These are phyloP conservation scores for Ctenosaura bakeri DNA, from an alignment of 2,797 vertebrate genomes.

Conservation along the genomic window DNA sequence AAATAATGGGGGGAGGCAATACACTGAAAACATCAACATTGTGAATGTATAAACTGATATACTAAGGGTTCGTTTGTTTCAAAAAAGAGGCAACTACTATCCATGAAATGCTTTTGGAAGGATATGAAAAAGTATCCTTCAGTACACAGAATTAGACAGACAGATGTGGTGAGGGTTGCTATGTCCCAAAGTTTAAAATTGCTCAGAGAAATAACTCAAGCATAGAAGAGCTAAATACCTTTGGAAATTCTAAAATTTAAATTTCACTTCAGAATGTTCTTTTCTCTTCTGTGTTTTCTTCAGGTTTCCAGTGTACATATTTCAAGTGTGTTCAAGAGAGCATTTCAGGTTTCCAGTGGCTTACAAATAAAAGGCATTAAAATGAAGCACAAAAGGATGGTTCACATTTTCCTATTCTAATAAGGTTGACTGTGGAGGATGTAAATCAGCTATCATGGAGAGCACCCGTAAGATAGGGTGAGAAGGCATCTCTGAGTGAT, in stretches of 20 bases:
- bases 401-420: constrained; percentile 12
- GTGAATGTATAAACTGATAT: constrained; percentile 63
- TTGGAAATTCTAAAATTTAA: constrained; percentile 8
- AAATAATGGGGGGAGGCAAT: constrained; percentile 81
- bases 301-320: neutral
- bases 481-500: constrained; percentile 36
- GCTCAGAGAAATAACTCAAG: constrained; percentile 56
- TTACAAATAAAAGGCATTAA: constrained; percentile 33
- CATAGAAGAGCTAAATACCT: constrained; percentile 25
- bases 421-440: neutral
- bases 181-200: constrained; percentile 63
- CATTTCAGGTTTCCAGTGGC: neutral
- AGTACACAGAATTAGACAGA: constrained; percentile 62
- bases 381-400: neutral
- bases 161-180: constrained; percentile 45
- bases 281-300: neutral
- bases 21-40: constrained; percentile 73
- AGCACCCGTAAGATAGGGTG: constrained; percentile 27
- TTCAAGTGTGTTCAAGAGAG: neutral
- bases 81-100: constrained; percentile 76
- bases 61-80: constrained; percentile 19
- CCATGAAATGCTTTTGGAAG: constrained; percentile 77
- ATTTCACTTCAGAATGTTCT: constrained; percentile 46
- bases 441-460: constrained; percentile 31
- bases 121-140: constrained; percentile 71